Percentiles rank a stretch among this genome's conserved stretches.
Conservation (phyloP, 2,888 invertebrate genomes). For the Sminthurinus aureus region DNA sequence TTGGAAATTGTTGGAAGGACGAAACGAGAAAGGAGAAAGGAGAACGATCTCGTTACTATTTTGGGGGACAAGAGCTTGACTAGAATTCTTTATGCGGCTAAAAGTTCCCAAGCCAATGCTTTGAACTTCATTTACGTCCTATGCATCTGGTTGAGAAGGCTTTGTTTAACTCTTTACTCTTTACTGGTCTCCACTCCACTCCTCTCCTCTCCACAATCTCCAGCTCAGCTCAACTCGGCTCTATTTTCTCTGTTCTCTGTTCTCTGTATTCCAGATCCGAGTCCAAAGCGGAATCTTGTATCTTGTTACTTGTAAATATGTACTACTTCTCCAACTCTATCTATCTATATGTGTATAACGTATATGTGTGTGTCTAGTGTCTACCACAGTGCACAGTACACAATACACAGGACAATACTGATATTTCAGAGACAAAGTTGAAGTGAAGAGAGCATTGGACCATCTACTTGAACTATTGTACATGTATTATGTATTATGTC, state of each 20-base stretch:
- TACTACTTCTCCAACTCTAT: too few species aligned
- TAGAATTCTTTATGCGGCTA: slow-evolving; percentile 45
- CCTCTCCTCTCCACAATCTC: neutral
- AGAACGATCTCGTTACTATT: slow-evolving; percentile 42
- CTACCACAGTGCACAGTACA: too few species aligned
- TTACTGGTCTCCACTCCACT: neutral
- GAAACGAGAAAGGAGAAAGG: slow-evolving; percentile 2
- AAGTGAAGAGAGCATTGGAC: neutral
- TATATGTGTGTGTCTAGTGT: too few species aligned
- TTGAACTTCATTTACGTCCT: slow-evolving; percentile 44
- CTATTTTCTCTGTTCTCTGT: neutral
- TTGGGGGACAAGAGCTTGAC: slow-evolving; percentile 41
- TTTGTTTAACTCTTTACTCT: neutral
- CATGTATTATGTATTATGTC: too few species aligned
- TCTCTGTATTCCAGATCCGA: too few species aligned
- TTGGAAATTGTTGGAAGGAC: neutral
- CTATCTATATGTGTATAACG: too few species aligned
- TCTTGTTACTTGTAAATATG: too few species aligned
- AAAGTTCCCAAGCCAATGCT: slow-evolving; percentile 44
- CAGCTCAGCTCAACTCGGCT: neutral
- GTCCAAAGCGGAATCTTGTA: neutral
- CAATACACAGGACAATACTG: too few species aligned
- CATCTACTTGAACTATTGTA: neutral
- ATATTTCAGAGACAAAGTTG: neutral
- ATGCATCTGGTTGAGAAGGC: slow-evolving; percentile 34